Percentiles rank a stretch among this genome's conserved stretches.
Conservation (phyloP, 2,113 vertebrate species). For the Pterophyllum scalare region DNA sequence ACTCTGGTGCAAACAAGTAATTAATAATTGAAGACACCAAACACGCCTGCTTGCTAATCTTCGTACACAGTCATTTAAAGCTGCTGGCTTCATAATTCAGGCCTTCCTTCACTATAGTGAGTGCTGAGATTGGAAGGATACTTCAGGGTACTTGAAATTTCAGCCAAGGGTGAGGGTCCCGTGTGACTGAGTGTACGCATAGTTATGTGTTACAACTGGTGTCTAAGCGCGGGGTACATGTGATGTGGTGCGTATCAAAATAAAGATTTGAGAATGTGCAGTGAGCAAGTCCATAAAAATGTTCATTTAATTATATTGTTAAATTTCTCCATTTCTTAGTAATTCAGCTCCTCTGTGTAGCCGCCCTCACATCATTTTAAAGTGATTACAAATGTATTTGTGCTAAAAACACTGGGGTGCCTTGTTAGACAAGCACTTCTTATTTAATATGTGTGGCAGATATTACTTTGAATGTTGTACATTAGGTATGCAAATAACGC, state of each 20-base stretch:
- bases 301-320: conserved; percentile 24
- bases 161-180: background rate
- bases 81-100: conserved; percentile 75
- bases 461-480: conserved; percentile 56
- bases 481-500: conserved; percentile 73
- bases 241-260: background rate
- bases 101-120: conserved; percentile 35
- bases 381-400: conserved; percentile 71
- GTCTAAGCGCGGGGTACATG: background rate
- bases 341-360: conserved; percentile 30
- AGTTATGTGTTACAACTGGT: background rate
- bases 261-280: background rate
- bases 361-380: conserved; percentile 30
- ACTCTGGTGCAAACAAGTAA: conserved; percentile 70
- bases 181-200: conserved; percentile 5
- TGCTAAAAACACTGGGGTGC: conserved; percentile 67
- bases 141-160: conserved; percentile 41
- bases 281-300: background rate
- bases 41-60: conserved; percentile 70
- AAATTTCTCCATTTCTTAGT: conserved; percentile 5
- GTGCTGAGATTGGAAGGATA: conserved; percentile 32
- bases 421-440: conserved; percentile 64
- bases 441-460: conserved; percentile 67
- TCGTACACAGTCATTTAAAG: conserved; percentile 61
- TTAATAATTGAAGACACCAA: conserved; percentile 77